Base-by-base conservation (phyloP, 2,888 invertebrate genomes). In the Xestia xanthographa region DNA sequence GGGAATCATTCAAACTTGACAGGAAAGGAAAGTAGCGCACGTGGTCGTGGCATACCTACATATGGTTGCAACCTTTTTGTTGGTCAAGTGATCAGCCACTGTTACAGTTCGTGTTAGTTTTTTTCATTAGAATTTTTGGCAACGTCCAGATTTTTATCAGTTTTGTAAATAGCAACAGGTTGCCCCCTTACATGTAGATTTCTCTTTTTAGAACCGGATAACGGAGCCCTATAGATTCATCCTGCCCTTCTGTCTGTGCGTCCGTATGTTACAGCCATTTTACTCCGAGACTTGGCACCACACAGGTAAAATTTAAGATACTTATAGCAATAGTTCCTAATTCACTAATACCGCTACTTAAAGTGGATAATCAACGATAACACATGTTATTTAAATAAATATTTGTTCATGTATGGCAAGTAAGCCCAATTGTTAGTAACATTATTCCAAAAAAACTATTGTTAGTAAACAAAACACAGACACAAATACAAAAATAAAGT, bases 111-210 rank as follows among this genome's bases (percentile, higher is more conserved):
- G 56, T 71, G 70, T 70, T 20, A 58, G 26, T 66, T 56, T 17
- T 70, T 74, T 75, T 75, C 48, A 58, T 58, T 60, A 48, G 29
- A 56, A 66, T 80, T 66, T 80, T 80, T 80, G 70, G 75, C 80
- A 80, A 29, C 75, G 45, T 43, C 14, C 60, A 14, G 26, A 4
- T 9, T 48, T 80, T 75, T 75, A 62, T 80, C 41, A 68, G 26
- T 63, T 78, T 68, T 29, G n/a, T 80, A 38, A 62, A 80, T 50
- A 75, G 75, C 80, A 80, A 80, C 75, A 80, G 66, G 80, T 80
- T 20, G 34, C 4, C 26, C 6, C 14, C 56, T n/a, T 70, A 66
- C 22, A 58, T 45, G 48, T 43, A 22, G 34, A 26, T 66, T 43
- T 48, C 2, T 8, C 11, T 3, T 43, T 43, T 69, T 72, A 12